Evolutionary conservation across 35 echinoderm and acorn worm species (phyloP).

Genomic region (Antedon bifida): DNA sequence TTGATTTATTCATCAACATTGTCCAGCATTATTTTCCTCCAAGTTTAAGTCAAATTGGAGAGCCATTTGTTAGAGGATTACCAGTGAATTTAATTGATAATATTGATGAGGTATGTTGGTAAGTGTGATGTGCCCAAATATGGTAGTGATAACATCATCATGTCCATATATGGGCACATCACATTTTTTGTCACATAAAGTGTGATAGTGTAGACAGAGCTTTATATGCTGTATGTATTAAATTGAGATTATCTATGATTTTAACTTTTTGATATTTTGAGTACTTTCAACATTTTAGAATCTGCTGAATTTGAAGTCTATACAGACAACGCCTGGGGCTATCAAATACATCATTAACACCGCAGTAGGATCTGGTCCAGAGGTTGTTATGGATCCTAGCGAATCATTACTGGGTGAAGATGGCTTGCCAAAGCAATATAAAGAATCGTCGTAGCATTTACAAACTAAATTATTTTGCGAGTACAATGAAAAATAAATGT

Average conservation of each 20-base stretch:
- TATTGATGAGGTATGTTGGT: slow-evolving; percentile 23
- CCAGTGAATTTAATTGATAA: background rate
- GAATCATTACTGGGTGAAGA: slow-evolving; percentile 40
- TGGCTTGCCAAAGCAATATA: slow-evolving; percentile 44
- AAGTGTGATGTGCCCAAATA: too few relatives aligned
- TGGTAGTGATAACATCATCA: too few relatives aligned
- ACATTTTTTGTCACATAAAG: too few relatives aligned
- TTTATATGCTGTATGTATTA: too few relatives aligned
- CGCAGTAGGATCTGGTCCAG: slow-evolving; percentile 66
- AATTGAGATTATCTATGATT: too few relatives aligned
- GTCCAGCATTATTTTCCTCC: slow-evolving; percentile 54
- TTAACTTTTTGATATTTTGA: too few relatives aligned
- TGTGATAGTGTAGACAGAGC: too few relatives aligned
- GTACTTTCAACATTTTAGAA: background rate
- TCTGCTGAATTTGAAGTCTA: background rate
- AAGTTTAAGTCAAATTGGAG: background rate
- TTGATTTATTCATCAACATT: slow-evolving; percentile 44
- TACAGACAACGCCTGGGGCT: slow-evolving; percentile 17
- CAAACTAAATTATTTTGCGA: background rate
- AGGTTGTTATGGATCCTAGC: slow-evolving; percentile 28
- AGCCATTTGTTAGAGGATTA: slow-evolving; percentile 46
- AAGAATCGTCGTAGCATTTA: background rate
- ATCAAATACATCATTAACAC: slow-evolving; percentile 91
- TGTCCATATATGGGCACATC: too few relatives aligned
- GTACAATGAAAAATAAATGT: too few relatives aligned